Conservation (phyloP, 2,113 vertebrate species). For the Nothobranchius kuhntae region DNA sequence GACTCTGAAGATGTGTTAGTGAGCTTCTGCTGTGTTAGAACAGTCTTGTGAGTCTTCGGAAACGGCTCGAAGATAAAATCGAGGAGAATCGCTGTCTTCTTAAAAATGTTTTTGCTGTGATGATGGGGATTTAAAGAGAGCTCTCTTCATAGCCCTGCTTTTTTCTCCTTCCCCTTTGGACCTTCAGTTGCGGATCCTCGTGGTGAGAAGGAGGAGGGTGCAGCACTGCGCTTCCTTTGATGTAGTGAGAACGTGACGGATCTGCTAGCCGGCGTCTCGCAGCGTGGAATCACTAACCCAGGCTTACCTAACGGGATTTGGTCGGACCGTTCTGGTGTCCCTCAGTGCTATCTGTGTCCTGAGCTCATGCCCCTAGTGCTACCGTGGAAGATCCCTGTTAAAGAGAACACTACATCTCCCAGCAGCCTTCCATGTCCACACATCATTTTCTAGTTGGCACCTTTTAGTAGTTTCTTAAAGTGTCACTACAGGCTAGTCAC, state of each 20-base stretch:
- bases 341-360: slow-evolving; percentile 73
- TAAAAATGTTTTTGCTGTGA: slow-evolving; percentile 15
- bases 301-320: slow-evolving; percentile 83
- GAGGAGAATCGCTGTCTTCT: slow-evolving; percentile 11
- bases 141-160: slow-evolving; percentile 31
- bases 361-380: slow-evolving; percentile 66
- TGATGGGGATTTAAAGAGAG: slow-evolving; percentile 20
- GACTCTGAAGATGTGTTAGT: slow-evolving; percentile 28
- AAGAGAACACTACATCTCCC: slow-evolving; percentile 74
- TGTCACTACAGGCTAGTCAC: slow-evolving; percentile 40
- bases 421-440: slow-evolving; percentile 66
- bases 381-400: slow-evolving; percentile 74
- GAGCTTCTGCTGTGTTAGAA: slow-evolving; percentile 37
- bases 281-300: slow-evolving; percentile 81
- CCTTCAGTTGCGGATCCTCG: slow-evolving; percentile 65
- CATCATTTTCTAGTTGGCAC: slow-evolving; percentile 52
- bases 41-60: slow-evolving; percentile 25
- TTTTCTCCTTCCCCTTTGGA: slow-evolving; percentile 51
- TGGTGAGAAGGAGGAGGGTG: slow-evolving; percentile 55
- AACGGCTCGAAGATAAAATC: slow-evolving; percentile 38
- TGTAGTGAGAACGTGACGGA: slow-evolving; percentile 80
- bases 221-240: slow-evolving; percentile 72
- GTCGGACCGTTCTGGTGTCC: slow-evolving; percentile 68
- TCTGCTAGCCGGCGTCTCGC: slow-evolving; percentile 77
- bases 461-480: slow-evolving; percentile 40